Conservation (phyloP, 2,797 vertebrate genomes). For the Peromyscus nudipes region DNA sequence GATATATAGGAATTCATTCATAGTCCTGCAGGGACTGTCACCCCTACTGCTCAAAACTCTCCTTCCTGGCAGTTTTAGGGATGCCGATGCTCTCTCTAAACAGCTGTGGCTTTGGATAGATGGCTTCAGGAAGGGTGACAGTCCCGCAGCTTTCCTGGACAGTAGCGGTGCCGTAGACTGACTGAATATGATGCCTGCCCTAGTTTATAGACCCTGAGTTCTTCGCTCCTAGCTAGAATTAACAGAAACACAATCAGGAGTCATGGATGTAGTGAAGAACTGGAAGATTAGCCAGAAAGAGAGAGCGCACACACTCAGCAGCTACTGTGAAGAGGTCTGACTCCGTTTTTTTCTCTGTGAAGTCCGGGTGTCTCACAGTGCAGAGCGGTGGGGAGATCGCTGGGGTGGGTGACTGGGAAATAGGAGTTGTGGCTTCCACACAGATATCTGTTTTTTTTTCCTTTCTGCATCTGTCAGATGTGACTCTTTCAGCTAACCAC, state of each 20-base stretch:
- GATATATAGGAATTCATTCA: neutral
- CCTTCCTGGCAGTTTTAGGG: neutral
- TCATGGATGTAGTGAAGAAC: neutral
- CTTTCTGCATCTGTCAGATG: conserved; percentile 58
- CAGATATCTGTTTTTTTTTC: neutral
- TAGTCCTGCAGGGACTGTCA: neutral
- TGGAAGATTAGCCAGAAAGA: conserved; percentile 24
- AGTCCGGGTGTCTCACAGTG: neutral
- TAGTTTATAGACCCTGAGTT: conserved; percentile 5
- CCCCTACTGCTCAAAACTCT: neutral
- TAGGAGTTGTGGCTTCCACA: conserved; percentile 12
- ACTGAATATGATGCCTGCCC: neutral
- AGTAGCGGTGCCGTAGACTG: neutral
- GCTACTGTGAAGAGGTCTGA: conserved; percentile 35
- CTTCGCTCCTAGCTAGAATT: conserved; percentile 20
- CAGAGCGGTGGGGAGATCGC: conserved; percentile 17
- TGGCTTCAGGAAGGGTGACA: neutral
- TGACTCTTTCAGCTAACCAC: conserved; percentile 34
- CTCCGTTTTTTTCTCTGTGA: neutral
- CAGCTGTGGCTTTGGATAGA: neutral
- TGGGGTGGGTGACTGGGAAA: conserved; percentile 40
- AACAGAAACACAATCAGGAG: neutral
- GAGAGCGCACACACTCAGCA: neutral
- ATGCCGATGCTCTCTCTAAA: neutral
- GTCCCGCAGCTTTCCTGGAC: neutral